phyloP scores from a whole-genome alignment of 2,113 vertebrate species.

The Campylomormyrus tamandua region DNA sequence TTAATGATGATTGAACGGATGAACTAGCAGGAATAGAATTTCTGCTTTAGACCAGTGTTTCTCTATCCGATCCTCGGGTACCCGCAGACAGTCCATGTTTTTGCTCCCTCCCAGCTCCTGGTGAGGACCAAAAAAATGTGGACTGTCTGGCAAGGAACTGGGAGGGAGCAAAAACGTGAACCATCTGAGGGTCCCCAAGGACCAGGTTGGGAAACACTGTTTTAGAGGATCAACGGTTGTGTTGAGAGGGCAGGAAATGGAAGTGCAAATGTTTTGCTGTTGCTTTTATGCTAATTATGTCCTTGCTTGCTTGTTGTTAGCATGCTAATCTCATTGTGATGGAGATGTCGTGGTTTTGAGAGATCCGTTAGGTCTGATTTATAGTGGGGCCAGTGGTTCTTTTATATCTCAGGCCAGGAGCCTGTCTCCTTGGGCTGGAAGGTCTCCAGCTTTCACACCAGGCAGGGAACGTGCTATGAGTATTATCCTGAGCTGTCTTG shows the following conservation, averaged over 20 bases:
- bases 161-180: neutral
- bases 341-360: slow-evolving; percentile 2
- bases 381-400: neutral
- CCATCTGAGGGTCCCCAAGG: neutral
- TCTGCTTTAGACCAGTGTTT: neutral
- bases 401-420: neutral
- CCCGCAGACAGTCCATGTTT: neutral
- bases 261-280: neutral
- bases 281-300: neutral
- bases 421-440: neutral
- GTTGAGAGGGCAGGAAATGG: neutral
- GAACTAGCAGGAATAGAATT: neutral
- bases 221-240: neutral
- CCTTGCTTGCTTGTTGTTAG: neutral
- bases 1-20: neutral
- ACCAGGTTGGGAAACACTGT: neutral
- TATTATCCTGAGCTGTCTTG: neutral
- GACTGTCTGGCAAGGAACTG: neutral
- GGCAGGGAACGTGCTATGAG: neutral
- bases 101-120: neutral
- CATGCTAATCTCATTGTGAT: neutral
- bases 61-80: neutral
- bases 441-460: neutral
- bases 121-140: neutral
- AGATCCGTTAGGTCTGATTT: neutral